Percentiles rank a stretch among this genome's conserved stretches.
phyloP scores from a whole-genome alignment of 2,113 vertebrate species.

The Corapipo altera region DNA sequence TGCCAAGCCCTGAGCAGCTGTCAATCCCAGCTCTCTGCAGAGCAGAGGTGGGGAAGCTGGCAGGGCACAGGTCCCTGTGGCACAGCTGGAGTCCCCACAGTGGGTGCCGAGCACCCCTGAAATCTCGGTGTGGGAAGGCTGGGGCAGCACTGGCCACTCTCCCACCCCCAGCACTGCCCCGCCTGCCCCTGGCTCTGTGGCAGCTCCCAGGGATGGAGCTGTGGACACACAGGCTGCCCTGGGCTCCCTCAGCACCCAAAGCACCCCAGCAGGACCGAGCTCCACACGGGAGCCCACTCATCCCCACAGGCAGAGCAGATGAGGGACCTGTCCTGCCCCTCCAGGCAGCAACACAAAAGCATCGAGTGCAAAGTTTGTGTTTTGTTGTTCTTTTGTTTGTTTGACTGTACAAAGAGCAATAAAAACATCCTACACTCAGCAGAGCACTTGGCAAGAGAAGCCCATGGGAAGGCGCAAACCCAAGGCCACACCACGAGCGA shows the following conservation, averaged over 20 bases:
- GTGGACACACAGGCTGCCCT: accelerated
- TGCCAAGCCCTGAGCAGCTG: accelerated
- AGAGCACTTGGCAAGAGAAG: not conserved
- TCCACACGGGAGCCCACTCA: not conserved
- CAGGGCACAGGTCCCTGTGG: not conserved
- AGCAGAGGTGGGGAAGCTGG: not conserved
- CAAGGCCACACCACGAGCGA: not conserved
- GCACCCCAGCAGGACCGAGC: not conserved
- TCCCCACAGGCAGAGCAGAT: not conserved
- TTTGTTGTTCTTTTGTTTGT: constrained; percentile 23
- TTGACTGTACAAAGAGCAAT: constrained; percentile 41
- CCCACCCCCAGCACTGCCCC: not conserved
- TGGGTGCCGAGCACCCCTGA: not conserved
- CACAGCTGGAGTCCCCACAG: not conserved
- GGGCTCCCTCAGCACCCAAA: not conserved
- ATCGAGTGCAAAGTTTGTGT: not conserved
- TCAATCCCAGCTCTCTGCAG: accelerated
- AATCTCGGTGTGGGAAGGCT: accelerated
- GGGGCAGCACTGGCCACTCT: accelerated
- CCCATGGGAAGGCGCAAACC: not conserved
- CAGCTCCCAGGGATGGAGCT: not conserved
- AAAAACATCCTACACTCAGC: constrained; percentile 32
- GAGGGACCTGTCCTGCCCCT: not conserved
- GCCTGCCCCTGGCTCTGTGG: not conserved
- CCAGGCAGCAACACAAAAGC: not conserved